Evolutionary conservation across 2,113 vertebrate species (phyloP).

Genomic region (Tetrao urogallus): DNA sequence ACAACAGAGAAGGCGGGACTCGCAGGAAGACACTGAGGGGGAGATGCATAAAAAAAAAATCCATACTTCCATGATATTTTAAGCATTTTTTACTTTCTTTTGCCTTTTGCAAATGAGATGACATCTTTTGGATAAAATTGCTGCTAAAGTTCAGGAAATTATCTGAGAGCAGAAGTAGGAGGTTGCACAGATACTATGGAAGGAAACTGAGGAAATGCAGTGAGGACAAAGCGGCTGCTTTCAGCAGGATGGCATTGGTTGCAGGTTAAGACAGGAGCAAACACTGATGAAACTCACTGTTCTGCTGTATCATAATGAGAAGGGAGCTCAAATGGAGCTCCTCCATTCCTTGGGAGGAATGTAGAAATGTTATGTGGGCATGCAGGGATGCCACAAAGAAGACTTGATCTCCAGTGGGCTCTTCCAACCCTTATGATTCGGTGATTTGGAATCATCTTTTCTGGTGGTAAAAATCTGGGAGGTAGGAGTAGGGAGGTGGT

Average conservation of each 20-base stretch:
- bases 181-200: background rate
- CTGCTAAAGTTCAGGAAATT: background rate
- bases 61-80: background rate
- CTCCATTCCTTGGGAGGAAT: no score
- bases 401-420: background rate
- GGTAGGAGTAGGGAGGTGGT: background rate
- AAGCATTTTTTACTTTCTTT: background rate
- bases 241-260: background rate
- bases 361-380: no score
- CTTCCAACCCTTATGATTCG: background rate
- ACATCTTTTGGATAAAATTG: background rate
- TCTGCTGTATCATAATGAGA: background rate
- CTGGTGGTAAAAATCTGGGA: background rate
- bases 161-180: background rate
- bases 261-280: background rate
- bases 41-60: background rate
- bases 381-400: no score
- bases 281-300: background rate
- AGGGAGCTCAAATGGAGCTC: no score
- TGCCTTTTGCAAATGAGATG: background rate
- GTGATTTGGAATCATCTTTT: background rate
- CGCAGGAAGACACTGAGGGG: fast-evolving
- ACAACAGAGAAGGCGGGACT: background rate
- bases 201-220: background rate
- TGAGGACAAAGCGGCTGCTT: background rate